phyloP scores from a whole-genome alignment of 2,797 vertebrate genomes.

The Stomatorhinus walkeri region DNA sequence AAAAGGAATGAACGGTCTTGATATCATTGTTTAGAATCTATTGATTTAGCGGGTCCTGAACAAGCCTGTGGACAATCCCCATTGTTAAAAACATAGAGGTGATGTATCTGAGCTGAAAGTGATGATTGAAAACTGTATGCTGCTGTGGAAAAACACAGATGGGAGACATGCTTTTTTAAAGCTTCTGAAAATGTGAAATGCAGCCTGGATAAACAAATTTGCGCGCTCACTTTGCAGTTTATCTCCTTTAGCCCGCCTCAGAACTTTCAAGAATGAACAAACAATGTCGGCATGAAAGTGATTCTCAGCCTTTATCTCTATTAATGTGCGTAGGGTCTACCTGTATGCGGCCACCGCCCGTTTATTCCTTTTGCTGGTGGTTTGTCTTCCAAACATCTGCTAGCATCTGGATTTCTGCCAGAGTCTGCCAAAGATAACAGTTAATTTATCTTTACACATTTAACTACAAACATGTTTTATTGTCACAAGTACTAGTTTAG shows the following conservation, averaged over 20 bases:
- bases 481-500: background rate
- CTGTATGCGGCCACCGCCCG: background rate
- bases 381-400: background rate
- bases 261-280: background rate
- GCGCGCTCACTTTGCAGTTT: background rate
- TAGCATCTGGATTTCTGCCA: conserved; percentile 1
- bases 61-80: background rate
- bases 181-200: background rate
- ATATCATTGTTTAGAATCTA: conserved; percentile 2
- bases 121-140: background rate
- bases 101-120: background rate
- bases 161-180: background rate
- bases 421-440: background rate
- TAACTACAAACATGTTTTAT: background rate
- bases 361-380: background rate
- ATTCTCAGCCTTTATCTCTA: background rate
- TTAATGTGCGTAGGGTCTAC: background rate
- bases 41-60: background rate
- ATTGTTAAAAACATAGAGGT: background rate
- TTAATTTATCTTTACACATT: background rate
- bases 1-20: background rate
- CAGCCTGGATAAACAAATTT: background rate
- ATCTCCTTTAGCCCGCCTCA: background rate
- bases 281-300: background rate
- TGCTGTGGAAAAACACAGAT: background rate